Conservation (phyloP, 2,797 vertebrate genomes). For the Rallus crepitans region DNA sequence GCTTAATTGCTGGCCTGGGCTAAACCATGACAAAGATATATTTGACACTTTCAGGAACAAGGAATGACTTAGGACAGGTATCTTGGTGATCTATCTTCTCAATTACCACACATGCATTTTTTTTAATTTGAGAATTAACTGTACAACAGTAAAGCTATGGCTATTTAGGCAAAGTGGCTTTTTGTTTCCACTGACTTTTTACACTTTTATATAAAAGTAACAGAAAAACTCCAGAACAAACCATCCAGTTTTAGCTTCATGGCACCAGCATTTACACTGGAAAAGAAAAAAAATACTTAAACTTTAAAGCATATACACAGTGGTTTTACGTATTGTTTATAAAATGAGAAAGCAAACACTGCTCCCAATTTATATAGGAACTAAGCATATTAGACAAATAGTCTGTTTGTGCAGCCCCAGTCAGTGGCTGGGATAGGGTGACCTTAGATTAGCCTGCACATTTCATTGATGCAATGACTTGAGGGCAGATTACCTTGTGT, state of each 20-base stretch:
- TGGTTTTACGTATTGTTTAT: neutral
- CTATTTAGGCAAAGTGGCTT: neutral
- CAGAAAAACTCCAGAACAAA: neutral
- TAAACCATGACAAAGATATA: neutral
- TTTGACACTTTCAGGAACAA: neutral
- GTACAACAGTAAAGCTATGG: neutral
- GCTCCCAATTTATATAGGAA: neutral
- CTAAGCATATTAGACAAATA: neutral
- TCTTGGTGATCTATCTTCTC: neutral
- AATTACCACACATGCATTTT: neutral
- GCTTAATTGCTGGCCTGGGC: no score
- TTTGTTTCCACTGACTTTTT: neutral
- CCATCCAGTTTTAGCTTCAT: neutral
- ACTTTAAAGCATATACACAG: neutral
- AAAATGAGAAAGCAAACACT: neutral
- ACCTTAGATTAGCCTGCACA: neutral
- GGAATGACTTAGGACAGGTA: neutral
- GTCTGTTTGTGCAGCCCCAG: neutral
- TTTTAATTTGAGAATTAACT: neutral
- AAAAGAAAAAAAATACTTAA: neutral
- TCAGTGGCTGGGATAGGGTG: rapidly evolving
- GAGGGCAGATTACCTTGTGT: neutral
- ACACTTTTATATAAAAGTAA: neutral
- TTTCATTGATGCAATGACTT: neutral
- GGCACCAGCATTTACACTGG: neutral